Percentiles rank a stretch among this genome's conserved stretches.
phyloP scores from a whole-genome alignment of 2,888 invertebrate species.

The Caenorhabditis sulstoni region DNA sequence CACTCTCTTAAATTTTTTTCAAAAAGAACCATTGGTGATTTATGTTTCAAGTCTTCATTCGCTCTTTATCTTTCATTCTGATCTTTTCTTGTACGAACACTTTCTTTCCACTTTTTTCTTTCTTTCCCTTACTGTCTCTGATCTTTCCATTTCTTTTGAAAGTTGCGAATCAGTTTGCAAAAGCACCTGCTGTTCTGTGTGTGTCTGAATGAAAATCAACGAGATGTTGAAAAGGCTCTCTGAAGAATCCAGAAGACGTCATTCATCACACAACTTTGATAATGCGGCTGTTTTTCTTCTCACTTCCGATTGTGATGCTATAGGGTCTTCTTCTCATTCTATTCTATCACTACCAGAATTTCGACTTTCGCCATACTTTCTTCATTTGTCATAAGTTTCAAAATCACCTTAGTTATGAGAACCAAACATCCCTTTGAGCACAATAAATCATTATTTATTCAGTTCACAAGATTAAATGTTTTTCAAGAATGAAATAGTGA shows the following conservation, averaged over 20 bases:
- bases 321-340: slow-evolving; percentile 54
- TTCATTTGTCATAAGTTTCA: slow-evolving; percentile 13
- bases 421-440: slow-evolving; percentile 4
- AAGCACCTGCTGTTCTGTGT: no score
- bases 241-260: no score
- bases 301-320: slow-evolving; percentile 60
- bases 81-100: slow-evolving; percentile 16
- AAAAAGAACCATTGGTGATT: slow-evolving; percentile 39
- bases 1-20: slow-evolving; percentile 4
- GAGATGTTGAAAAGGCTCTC: no score
- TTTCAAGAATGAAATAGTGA: slow-evolving; percentile 8
- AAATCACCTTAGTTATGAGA: neutral
- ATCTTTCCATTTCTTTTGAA: slow-evolving; percentile 17
- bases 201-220: no score
- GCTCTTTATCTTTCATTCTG: slow-evolving; percentile 36
- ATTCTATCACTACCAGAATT: slow-evolving; percentile 43
- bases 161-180: slow-evolving; percentile 26
- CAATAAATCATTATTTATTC: slow-evolving; percentile 12
- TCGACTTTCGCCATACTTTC: slow-evolving; percentile 19
- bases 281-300: slow-evolving; percentile 23
- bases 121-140: neutral
- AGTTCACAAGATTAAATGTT: neutral
- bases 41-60: slow-evolving; percentile 30
- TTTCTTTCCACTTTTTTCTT: slow-evolving; percentile 24
- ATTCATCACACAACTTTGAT: no score